phyloP scores from a whole-genome alignment of 2,113 vertebrate species.

The Pica pica region DNA sequence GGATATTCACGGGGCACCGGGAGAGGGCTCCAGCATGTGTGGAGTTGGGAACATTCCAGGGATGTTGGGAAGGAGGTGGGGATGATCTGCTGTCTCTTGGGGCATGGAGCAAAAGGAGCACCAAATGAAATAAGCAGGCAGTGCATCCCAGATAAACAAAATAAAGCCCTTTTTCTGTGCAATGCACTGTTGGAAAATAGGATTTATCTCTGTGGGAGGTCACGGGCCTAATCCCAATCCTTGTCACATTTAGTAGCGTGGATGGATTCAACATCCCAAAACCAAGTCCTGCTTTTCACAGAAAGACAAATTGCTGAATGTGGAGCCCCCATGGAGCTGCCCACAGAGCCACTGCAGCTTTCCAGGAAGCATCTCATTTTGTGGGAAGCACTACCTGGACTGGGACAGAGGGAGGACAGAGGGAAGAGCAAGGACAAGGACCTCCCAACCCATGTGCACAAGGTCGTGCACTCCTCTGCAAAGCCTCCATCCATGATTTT shows the following conservation, averaged over 20 bases:
- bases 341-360: not conserved
- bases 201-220: not conserved
- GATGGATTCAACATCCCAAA: not conserved
- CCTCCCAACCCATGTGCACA: not conserved
- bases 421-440: not conserved
- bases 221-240: not conserved
- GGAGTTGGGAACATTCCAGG: not conserved
- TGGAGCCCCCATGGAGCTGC: not conserved
- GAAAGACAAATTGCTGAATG: not conserved
- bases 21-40: fast-evolving
- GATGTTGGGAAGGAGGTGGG: not conserved
- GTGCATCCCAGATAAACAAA: not conserved
- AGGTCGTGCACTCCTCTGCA: not conserved
- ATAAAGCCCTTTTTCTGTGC: not conserved
- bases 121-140: not conserved
- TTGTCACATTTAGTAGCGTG: not conserved
- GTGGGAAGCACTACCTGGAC: not conserved
- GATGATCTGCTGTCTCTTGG: not conserved
- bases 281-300: not conserved
- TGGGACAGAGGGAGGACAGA: fast-evolving
- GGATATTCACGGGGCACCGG: too few species aligned
- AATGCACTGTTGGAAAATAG: not conserved
- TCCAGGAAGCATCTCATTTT: not conserved
- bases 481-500: not conserved
- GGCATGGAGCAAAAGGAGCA: not conserved